A percentile compares a stretch with the other conserved stretches of the same genome.
phyloP scores from a whole-genome alignment of 2,888 invertebrate species.

The Rotaria macrura region DNA sequence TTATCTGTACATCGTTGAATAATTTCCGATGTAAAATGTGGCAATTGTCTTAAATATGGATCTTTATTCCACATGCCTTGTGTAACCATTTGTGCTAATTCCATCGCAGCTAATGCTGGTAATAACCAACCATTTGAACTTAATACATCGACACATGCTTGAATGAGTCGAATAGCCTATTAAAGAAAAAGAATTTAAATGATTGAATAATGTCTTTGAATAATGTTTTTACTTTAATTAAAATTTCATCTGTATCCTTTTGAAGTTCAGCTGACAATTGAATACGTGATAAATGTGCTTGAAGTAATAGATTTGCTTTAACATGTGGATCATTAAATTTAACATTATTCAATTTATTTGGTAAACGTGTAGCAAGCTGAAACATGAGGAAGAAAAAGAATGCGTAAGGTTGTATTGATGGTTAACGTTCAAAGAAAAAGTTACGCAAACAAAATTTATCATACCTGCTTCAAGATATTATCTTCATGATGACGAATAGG shows the following conservation, averaged over 20 bases:
- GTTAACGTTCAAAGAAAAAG: no score
- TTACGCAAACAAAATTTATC: neutral
- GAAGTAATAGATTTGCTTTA: slow-evolving; percentile 80
- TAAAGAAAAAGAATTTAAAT: no score
- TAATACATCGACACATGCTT: slow-evolving; percentile 79
- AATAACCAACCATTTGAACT: slow-evolving; percentile 93
- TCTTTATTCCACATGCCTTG: slow-evolving; percentile 99
- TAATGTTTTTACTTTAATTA: slow-evolving; percentile 57
- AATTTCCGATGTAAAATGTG: slow-evolving; percentile 78
- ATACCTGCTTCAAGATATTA: slow-evolving; percentile 60
- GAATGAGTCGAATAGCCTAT: slow-evolving; percentile 37
- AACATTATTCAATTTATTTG: slow-evolving; percentile 60
- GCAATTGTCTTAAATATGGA: slow-evolving; percentile 86
- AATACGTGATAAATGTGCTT: slow-evolving; percentile 84
- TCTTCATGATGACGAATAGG: slow-evolving; percentile 80
- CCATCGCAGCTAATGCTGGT: slow-evolving; percentile 97
- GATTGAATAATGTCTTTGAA: neutral
- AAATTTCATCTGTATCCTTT: slow-evolving; percentile 80
- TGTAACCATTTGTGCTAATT: slow-evolving; percentile 96
- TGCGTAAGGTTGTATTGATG: no score
- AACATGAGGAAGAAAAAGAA: neutral
- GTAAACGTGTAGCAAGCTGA: slow-evolving; percentile 44
- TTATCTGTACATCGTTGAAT: slow-evolving; percentile 82
- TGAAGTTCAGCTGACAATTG: slow-evolving; percentile 90
- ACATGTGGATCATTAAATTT: slow-evolving; percentile 91